Percentiles rank a stretch among this genome's conserved stretches.
phyloP scores from a whole-genome alignment of 2,113 vertebrate species.

The Addax nasomaculatus region DNA sequence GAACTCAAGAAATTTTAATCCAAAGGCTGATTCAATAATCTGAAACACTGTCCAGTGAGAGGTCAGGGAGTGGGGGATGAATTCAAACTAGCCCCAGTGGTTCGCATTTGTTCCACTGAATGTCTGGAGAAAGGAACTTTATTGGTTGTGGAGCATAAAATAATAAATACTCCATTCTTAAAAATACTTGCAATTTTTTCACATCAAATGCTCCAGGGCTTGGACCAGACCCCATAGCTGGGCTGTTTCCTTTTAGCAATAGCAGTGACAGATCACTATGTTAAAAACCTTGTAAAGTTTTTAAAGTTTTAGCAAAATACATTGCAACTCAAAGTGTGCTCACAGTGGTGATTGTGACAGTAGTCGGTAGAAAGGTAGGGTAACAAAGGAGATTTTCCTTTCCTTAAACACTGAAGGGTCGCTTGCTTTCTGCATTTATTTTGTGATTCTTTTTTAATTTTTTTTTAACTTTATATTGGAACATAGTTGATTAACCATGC shows the following conservation, averaged over 20 bases:
- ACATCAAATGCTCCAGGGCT: conserved; percentile 62
- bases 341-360: neutral
- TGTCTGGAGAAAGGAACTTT: conserved; percentile 38
- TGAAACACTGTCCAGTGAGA: neutral
- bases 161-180: conserved; percentile 53
- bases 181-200: conserved; percentile 60
- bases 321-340: neutral
- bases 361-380: neutral
- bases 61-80: conserved; percentile 16
- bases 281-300: conserved; percentile 28
- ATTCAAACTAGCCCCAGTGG: conserved; percentile 42
- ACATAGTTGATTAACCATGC: neutral
- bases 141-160: conserved; percentile 61
- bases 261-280: conserved; percentile 55
- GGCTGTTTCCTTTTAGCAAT: conserved; percentile 57
- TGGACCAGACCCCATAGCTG: conserved; percentile 30
- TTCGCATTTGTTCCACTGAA: conserved; percentile 59
- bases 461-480: neutral
- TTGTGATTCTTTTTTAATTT: neutral
- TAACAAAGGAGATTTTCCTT: neutral
- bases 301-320: neutral
- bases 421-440: neutral
- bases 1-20: conserved; percentile 18
- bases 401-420: neutral
- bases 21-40: conserved; percentile 14